A percentile compares a stretch with the other conserved stretches of the same genome.
These are phyloP conservation scores for Hybos culiciformis DNA, from an alignment of 2,888 invertebrate species.

Conservation along the genomic window DNA sequence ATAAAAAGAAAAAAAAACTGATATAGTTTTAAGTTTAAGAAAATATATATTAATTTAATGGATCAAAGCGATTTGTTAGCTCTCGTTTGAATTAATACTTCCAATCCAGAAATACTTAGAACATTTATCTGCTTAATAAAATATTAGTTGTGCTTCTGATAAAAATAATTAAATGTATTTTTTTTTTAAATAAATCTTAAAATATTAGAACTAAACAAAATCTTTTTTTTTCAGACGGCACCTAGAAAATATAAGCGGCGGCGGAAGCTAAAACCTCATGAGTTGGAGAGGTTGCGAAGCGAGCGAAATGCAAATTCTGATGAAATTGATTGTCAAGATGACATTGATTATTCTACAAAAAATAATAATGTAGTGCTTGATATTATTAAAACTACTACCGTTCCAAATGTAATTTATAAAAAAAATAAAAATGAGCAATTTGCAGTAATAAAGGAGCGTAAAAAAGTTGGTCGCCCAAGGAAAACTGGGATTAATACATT, in stretches of 20 bases:
- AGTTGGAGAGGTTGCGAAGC: conserved; percentile 35
- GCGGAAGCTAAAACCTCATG: conserved; percentile 57
- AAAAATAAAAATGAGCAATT: conserved; percentile 15
- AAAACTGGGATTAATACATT: conserved; percentile 12
- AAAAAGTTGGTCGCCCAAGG: conserved; percentile 5
- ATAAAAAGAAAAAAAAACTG: too few species aligned
- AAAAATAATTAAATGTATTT: conserved; percentile 1
- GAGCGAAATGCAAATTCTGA: conserved; percentile 22
- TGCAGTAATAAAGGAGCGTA: background rate
- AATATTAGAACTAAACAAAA: conserved; percentile 1
- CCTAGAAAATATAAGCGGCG: conserved; percentile 69
- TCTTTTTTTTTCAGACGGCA: conserved; percentile 41
- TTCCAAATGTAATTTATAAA: too few species aligned
- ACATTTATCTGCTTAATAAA: too few species aligned
- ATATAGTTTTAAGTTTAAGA: too few species aligned
- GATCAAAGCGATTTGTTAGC: too few species aligned
- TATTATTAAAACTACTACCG: conserved; percentile 13
- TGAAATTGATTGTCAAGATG: conserved; percentile 27
- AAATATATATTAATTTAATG: too few species aligned
- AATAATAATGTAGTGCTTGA: conserved; percentile 34
- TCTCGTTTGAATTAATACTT: too few species aligned
- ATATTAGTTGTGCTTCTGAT: background rate
- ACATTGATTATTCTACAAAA: conserved; percentile 32
- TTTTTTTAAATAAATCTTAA: background rate
- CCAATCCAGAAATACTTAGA: too few species aligned